Percentiles rank a stretch among this genome's conserved stretches.
phyloP scores from a whole-genome alignment of 2,888 invertebrate genomes.

The Abrostola triplasia region DNA sequence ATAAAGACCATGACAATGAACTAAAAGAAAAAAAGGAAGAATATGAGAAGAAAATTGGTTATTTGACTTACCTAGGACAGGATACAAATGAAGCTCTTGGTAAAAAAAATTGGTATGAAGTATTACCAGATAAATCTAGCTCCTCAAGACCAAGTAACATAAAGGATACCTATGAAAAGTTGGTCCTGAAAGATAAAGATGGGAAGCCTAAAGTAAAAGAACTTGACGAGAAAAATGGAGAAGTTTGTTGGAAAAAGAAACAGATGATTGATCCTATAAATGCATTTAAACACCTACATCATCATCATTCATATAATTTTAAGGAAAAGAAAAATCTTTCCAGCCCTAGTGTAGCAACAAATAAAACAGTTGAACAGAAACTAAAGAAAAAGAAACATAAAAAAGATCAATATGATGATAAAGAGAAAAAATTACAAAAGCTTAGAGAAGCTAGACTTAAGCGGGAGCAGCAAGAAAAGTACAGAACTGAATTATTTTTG shows the following conservation, averaged over 20 bases:
- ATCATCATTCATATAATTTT: constrained; percentile 24
- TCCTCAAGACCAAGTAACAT: constrained; percentile 71
- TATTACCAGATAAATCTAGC: constrained; percentile 88
- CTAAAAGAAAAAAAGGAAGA: constrained; percentile 97
- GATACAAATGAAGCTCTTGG: constrained; percentile 95
- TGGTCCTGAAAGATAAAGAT: constrained; percentile 81
- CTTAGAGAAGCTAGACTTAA: constrained; percentile 93
- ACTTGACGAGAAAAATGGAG: constrained; percentile 84
- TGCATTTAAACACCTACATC: constrained; percentile 88
- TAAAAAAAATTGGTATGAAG: constrained; percentile 96
- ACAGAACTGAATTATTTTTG: constrained; percentile 91
- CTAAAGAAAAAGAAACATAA: constrained; percentile 57
- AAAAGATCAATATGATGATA: constrained; percentile 65
- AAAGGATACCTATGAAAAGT: constrained; percentile 83
- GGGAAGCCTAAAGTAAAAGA: constrained; percentile 76
- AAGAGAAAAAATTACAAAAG: constrained; percentile 87
- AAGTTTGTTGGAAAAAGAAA: constrained; percentile 91
- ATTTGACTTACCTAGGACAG: constrained; percentile 98
- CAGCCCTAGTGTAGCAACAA: constrained; percentile 15
- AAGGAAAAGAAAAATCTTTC: constrained; percentile 50
- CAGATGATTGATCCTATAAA: constrained; percentile 92
- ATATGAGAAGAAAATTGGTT: constrained; percentile 99
- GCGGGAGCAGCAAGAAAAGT: constrained; percentile 94
- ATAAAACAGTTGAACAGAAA: constrained; percentile 46
- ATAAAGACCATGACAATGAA: constrained; percentile 96